Base-by-base conservation (phyloP, 2,113 vertebrate genomes). In the Peromyscus polionotus region DNA sequence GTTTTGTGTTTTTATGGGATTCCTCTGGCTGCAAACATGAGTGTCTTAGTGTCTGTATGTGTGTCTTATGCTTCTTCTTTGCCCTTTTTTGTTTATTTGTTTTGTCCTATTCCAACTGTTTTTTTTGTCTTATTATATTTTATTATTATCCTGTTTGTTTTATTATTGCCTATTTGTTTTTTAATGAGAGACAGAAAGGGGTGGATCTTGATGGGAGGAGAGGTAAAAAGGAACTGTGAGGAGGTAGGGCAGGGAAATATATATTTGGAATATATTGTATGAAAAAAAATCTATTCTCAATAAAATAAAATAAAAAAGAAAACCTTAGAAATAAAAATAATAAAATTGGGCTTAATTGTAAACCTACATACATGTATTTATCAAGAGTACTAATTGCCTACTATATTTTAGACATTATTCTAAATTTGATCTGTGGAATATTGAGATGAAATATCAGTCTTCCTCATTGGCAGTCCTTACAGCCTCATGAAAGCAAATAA, bases 281-380 rank as follows among this genome's bases (percentile, higher is more conserved):
- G 19, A n/a, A 17, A 80, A 42, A 1, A 95, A 77, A 91, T 88
- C 75, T 20, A 48, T 1, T 85, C n/a, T 17, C 9, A 54, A 61
- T 20, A 77, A 92, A 86, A 86, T 42, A 84, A 84, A 26, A 59
- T 59, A 16, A 16, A 59, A 83, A 83, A 59, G 51, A 59, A 39
- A 61, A 83, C 7, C 3, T 39, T 61, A 83, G 12, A 61, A 39
- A 4, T 72, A 3, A 45, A 65, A 42, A 65, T 36, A 17, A 39
- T 91, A 93, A 85, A 86, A 68, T 39, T 57, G 33, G 13, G 68
- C 33, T 36, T 90, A 93, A 97, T 79, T 51, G 33, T 22, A 85
- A 68, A 76, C 0, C 3, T 70, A 75, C 12, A 22, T 90, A 22
- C 48, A 54, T 72, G 54, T 14, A 77, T 67, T 51, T 88, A 19